These are phyloP conservation scores for Zingel zingel DNA, from an alignment of 2,113 vertebrate genomes.

Conservation along the genomic window DNA sequence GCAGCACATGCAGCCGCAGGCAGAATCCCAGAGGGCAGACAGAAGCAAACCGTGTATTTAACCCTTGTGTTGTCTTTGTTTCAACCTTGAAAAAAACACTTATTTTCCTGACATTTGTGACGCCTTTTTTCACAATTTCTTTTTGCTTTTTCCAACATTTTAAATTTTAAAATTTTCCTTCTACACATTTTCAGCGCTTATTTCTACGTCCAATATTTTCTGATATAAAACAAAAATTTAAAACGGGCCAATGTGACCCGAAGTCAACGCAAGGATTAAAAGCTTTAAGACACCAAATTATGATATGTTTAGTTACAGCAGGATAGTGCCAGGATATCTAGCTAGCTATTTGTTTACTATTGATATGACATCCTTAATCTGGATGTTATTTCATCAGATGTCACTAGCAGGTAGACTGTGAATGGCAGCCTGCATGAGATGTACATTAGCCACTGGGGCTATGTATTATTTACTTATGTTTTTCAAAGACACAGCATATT, in stretches of 20 bases:
- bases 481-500: constrained; percentile 12
- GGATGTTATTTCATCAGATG: constrained; percentile 37
- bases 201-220: too few relatives aligned
- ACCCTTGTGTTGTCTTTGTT: too few relatives aligned
- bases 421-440: constrained; percentile 3
- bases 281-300: constrained; percentile 14
- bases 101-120: too few relatives aligned
- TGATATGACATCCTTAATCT: constrained; percentile 22
- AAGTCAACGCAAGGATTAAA: too few relatives aligned
- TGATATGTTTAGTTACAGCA: constrained; percentile 3
- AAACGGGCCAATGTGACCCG: too few relatives aligned
- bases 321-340: constrained; percentile 18
- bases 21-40: constrained; percentile 34
- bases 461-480: constrained; percentile 12
- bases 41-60: not conserved
- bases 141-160: too few relatives aligned
- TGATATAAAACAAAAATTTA: too few relatives aligned
- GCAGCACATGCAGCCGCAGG: constrained; percentile 30
- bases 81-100: too few relatives aligned
- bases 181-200: too few relatives aligned
- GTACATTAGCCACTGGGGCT: not conserved
- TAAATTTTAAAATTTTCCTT: too few relatives aligned
- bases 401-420: constrained; percentile 4
- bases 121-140: too few relatives aligned
- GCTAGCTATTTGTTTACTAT: constrained; percentile 21